Percentiles rank a stretch among this genome's conserved stretches.
phyloP scores from a whole-genome alignment of 2,113 vertebrate species.

The Ginglymostoma cirratum region DNA sequence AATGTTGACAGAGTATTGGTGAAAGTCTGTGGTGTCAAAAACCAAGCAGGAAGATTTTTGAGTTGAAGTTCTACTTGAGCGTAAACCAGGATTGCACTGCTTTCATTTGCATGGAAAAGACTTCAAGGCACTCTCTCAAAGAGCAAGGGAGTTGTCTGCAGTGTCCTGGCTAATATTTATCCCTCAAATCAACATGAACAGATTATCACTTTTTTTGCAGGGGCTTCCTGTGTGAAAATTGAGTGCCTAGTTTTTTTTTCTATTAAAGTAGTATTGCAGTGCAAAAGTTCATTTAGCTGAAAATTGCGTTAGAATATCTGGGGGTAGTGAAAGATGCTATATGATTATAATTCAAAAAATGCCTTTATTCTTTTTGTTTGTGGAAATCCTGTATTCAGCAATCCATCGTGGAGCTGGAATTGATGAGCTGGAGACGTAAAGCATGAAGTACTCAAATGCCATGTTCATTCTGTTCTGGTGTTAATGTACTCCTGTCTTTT shows the following conservation, averaged over 20 bases:
- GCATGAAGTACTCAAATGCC: background rate
- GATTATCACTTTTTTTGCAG: background rate
- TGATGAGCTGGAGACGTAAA: background rate
- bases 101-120: background rate
- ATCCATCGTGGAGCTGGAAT: background rate
- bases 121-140: no score
- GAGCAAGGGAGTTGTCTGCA: background rate
- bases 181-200: background rate
- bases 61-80: background rate
- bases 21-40: background rate
- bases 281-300: background rate
- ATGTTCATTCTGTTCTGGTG: background rate
- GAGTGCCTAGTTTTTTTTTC: background rate
- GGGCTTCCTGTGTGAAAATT: background rate
- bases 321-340: background rate
- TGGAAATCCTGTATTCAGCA: background rate
- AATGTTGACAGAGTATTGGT: background rate
- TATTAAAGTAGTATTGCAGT: background rate
- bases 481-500: background rate
- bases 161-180: background rate
- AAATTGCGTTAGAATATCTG: background rate
- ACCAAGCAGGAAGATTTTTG: background rate
- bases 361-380: background rate
- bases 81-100: background rate
- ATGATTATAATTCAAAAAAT: background rate